A percentile compares a stretch with the other conserved stretches of the same genome.
These are phyloP conservation scores for Stegostoma tigrinum DNA, from an alignment of 2,113 vertebrate genomes.

Conservation along the genomic window DNA sequence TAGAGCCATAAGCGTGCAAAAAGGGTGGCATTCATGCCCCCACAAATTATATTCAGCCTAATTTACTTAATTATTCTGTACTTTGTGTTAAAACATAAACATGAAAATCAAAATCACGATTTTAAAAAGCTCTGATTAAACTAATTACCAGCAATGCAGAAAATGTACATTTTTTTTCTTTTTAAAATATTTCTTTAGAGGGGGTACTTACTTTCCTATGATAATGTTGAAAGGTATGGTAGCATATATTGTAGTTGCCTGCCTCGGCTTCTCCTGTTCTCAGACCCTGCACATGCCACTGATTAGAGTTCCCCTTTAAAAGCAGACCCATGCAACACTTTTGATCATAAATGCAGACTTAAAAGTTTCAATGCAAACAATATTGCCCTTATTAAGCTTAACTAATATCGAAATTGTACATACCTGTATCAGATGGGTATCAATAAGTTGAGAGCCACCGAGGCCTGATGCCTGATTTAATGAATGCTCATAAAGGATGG, in stretches of 20 bases:
- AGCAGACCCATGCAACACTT: constrained; percentile 37
- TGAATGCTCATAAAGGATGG: constrained; percentile 92
- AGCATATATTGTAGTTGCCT: constrained; percentile 37
- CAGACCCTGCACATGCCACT: constrained; percentile 37
- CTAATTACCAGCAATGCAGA: constrained; percentile 21
- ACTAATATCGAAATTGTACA: constrained; percentile 31
- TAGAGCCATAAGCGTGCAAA: neutral
- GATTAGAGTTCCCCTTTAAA: constrained; percentile 38
- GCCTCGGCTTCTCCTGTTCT: constrained; percentile 35
- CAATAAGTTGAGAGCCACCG: constrained; percentile 88
- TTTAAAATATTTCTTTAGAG: constrained; percentile 33
- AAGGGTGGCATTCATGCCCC: constrained; percentile 2
- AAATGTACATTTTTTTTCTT: neutral
- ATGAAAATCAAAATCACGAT: neutral
- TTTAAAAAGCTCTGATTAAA: constrained; percentile 14
- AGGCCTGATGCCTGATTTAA: constrained; percentile 88
- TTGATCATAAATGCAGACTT: constrained; percentile 32
- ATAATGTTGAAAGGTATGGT: constrained; percentile 36
- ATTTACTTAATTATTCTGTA: constrained; percentile 3
- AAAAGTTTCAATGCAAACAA: constrained; percentile 34
- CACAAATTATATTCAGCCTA: neutral
- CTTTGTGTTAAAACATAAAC: neutral
- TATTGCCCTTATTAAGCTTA: constrained; percentile 17
- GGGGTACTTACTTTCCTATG: constrained; percentile 37
- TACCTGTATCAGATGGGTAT: constrained; percentile 93